These are phyloP conservation scores for Agrochola circellaris DNA, from an alignment of 2,888 invertebrate species.

Conservation along the genomic window DNA sequence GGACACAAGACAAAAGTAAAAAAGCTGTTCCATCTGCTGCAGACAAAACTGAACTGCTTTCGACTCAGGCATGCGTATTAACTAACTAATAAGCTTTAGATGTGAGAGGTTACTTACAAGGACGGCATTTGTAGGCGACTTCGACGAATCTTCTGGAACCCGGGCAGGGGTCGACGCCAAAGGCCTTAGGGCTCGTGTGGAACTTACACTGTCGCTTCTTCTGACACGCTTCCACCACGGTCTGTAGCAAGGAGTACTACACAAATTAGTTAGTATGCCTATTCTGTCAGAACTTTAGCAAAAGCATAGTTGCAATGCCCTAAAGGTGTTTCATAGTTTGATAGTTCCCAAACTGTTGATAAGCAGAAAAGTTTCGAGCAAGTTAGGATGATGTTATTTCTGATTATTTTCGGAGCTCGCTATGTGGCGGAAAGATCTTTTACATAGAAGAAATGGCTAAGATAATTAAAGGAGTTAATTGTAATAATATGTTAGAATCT, in stretches of 20 bases:
- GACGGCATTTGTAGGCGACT: conserved; percentile 98
- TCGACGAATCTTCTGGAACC: conserved; percentile 97
- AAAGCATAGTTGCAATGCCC: conserved; percentile 32
- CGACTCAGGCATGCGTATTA: not conserved
- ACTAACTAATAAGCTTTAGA: not conserved
- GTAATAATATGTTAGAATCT: not conserved
- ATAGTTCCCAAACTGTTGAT: conserved; percentile 16
- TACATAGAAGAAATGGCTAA: not conserved
- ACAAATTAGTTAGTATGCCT: conserved; percentile 85
- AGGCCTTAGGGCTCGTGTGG: conserved; percentile 96
- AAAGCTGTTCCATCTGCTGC: not conserved
- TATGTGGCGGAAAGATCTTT: not conserved
- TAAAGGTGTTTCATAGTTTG: conserved; percentile 35
- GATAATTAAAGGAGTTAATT: not conserved
- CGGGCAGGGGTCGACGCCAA: conserved; percentile 98
- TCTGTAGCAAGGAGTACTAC: conserved; percentile 97
- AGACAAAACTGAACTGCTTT: not conserved
- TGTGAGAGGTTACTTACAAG: conserved; percentile 93
- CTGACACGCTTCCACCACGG: conserved; percentile 98
- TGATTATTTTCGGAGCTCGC: conserved; percentile 7
- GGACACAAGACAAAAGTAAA: not conserved
- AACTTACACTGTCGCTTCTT: conserved; percentile 98
- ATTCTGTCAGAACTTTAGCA: conserved; percentile 67
- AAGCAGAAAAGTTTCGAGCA: conserved; percentile 21
- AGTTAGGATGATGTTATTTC: conserved; percentile 17